Percentiles rank a stretch among this genome's conserved stretches.
Evolutionary conservation across 2,888 invertebrate genomes (phyloP).

Genomic region (Erebia epiphron): DNA sequence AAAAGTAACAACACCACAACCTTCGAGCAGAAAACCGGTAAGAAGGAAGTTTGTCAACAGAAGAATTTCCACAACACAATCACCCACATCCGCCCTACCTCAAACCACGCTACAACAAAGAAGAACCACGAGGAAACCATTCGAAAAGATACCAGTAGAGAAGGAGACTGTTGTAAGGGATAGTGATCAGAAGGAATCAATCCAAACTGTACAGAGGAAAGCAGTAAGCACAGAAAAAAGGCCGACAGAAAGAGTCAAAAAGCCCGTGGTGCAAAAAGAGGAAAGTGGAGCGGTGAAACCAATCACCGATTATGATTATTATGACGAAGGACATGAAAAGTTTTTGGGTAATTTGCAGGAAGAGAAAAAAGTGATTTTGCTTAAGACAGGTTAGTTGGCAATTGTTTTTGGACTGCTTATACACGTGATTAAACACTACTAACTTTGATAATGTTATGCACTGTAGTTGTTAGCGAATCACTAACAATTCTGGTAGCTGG

Average conservation of each 20-base stretch:
- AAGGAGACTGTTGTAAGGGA: conserved; percentile 29
- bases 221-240: conserved; percentile 23
- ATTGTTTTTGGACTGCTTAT: neutral
- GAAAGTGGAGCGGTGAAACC: conserved; percentile 60
- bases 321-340: conserved; percentile 86
- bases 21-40: conserved; percentile 53
- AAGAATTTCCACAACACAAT: conserved; percentile 62
- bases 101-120: conserved; percentile 48
- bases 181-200: conserved; percentile 25
- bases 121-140: conserved; percentile 52
- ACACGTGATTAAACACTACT: neutral
- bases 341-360: conserved; percentile 69
- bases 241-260: conserved; percentile 22
- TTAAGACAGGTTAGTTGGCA: conserved; percentile 66
- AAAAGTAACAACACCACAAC: conserved; percentile 58
- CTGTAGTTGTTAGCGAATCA: neutral
- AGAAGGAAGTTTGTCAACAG: conserved; percentile 63
- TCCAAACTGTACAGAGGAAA: conserved; percentile 25
- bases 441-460: neutral
- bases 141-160: conserved; percentile 53
- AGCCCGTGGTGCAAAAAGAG: conserved; percentile 30
- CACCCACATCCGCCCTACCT: conserved; percentile 47
- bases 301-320: conserved; percentile 85
- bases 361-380: conserved; percentile 83
- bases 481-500: no score